Evolutionary conservation across 2,888 invertebrate genomes (phyloP), one percentile per base, ranked within the genome.

Genomic region (Kuschelorhynchus macadamiae): DNA sequence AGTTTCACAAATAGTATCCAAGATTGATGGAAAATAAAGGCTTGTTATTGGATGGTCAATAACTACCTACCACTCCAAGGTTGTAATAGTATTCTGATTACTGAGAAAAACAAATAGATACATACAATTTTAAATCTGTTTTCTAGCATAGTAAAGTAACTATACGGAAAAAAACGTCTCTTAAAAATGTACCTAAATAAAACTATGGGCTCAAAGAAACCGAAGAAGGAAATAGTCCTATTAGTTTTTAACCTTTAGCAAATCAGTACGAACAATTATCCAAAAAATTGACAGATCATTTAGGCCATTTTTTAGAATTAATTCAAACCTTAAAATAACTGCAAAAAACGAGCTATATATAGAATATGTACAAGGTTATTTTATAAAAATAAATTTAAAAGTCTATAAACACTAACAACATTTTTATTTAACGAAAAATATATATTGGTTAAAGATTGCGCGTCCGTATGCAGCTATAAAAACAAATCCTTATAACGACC

Each of bases 301-400:
- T 36, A 25, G 25, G 7, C 25, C 12, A 36, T 8, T 4, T 4
- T 3, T 3, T 36, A 8, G 11, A 7, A 36, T 36, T 11, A 25
- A 7, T 18, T 17, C 3, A 18, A 18, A 46, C 21, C 46, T 1
- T 46, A 25, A 47, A 9, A n/a, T 33, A 50, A 50, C 49, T 50
- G 49, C 49, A 50, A 50, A 50, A 50, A 50, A 50, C 32, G 49
- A 50, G 49, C 49, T 50, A 30, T 33, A 52, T 49, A 21, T 42
- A 50, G 21, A 39, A 2, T 52, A 61, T 52, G 42, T 61, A 52
- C 52, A 61, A 25, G 41, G 52, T 61, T 61, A 61, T 61, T 61
- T 61, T 61, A 61, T 61, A 61, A 61, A 61, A 61, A 61, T 61
- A 61, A 61, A 52, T 61, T 61, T 61, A 42, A 52, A 39, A 49